Evolutionary conservation across 2,888 invertebrate species (phyloP), one percentile per base, ranked within the genome.

Genomic region (Agriopis aurantiaria): DNA sequence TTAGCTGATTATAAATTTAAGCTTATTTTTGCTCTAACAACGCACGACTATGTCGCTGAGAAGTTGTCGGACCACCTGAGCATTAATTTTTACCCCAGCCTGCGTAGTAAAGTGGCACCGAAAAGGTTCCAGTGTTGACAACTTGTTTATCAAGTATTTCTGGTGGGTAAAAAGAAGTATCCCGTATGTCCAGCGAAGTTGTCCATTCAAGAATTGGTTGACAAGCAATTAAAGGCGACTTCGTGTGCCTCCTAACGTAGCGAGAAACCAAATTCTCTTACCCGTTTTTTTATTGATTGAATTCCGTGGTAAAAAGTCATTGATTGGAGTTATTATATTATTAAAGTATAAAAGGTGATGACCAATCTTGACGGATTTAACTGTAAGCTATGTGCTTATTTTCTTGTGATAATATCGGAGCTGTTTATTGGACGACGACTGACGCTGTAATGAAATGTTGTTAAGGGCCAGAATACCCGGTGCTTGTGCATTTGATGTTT

Each of bases 181-280:
- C 85, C 78, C 82, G 86, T 85, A 83, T 81, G 85, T 84, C 87
- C 89, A 86, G 80, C 80, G 80, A 78, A 83, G 84, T 81, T 85
- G 89, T 86, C 85, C 90, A 91, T 91, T 91, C 86, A 90, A 89
- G 90, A 90, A 91, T 91, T 88, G 90, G 87, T 88, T 90, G 92
- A 90, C 91, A 91, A 88, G 88, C 91, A 91, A 92, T 92, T 93
- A 91, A 90, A 83, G 82, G 7, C n/a, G n/a, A 81, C 41, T 71
- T 60, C 76, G 80, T 75, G 81, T 80, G 82, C 80, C 80, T 73
- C 75, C 74, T 74, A 80, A 83, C 81, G 76, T 74, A 80, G 78
- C 81, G 70, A 79, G 75, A 74, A 75, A 75, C 76, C 77, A 83
- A 81, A 79, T 81, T 80, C 80, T 77, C 73, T 73, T 72, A 67